Conservation (phyloP, 1,140 invertebrate genomes). For the Pomacea maculata region DNA sequence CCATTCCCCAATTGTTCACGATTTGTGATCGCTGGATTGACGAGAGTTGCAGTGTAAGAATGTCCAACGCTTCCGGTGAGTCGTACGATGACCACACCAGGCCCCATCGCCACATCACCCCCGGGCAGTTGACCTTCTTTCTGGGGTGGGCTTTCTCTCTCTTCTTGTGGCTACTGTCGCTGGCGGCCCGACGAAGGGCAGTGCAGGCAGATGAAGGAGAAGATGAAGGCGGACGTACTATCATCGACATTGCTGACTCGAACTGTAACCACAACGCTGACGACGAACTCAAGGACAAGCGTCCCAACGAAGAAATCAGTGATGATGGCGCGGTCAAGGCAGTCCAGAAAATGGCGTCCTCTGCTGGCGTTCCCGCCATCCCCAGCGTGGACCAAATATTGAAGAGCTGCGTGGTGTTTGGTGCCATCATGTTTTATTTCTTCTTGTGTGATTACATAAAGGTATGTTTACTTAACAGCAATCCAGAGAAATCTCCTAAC, state of each 20-base stretch:
- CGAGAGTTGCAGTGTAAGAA: no score
- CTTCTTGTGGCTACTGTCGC: constrained; percentile 21
- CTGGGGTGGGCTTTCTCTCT: constrained; percentile 16
- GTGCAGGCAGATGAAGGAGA: constrained; percentile 6
- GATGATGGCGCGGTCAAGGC: neutral
- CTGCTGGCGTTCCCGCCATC: neutral
- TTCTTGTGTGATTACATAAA: constrained; percentile 47
- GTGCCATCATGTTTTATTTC: constrained; percentile 43
- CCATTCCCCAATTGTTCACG: no score
- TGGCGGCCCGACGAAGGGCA: neutral
- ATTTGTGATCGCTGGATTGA: no score
- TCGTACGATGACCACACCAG: constrained; percentile 32
- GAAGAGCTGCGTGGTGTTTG: constrained; percentile 31
- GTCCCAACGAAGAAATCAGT: neutral
- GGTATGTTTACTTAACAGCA: constrained; percentile 23
- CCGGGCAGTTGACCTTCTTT: constrained; percentile 37
- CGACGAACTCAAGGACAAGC: neutral
- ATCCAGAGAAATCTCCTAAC: no score
- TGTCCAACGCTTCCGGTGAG: neutral
- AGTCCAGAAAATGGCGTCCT: neutral
- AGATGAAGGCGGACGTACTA: neutral
- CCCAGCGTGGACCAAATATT: constrained; percentile 38
- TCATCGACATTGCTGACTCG: neutral
- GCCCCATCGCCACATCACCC: constrained; percentile 37
- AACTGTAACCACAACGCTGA: no score